Percentiles rank a stretch among this genome's conserved stretches.
Conservation (phyloP, 92 coral and sea anemone genomes). For the Heteractis magnifica region DNA sequence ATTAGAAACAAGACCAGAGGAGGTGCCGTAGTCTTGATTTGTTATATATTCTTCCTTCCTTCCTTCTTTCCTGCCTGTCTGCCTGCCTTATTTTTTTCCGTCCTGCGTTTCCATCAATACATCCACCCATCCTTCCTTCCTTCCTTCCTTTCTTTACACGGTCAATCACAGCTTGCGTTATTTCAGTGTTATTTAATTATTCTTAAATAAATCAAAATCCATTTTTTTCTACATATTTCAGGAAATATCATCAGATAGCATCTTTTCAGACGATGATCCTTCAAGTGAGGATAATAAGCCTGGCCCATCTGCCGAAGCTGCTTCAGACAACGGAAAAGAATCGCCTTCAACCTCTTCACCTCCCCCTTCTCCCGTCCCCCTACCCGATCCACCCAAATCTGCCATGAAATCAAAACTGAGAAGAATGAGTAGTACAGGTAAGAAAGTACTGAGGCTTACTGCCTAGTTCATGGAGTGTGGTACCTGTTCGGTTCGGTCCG, state of each 20-base stretch:
- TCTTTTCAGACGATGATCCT: conserved; percentile 34
- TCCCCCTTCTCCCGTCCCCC: conserved; percentile 7
- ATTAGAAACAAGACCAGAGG: conserved; percentile 9
- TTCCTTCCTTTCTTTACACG: neutral
- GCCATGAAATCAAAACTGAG: conserved; percentile 52
- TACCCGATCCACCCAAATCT: conserved; percentile 54
- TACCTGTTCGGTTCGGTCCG: neutral
- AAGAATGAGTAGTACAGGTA: conserved; percentile 39
- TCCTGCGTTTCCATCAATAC: neutral
- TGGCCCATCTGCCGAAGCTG: conserved; percentile 3
- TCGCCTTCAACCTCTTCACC: neutral
- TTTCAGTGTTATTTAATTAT: neutral
- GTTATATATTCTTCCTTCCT: neutral
- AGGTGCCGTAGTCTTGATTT: neutral
- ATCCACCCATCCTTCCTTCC: neutral
- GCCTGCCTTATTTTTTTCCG: neutral
- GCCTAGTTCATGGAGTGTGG: neutral
- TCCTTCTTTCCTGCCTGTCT: neutral
- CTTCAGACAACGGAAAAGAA: conserved; percentile 29
- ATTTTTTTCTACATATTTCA: neutral
- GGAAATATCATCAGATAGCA: conserved; percentile 26
- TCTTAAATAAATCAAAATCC: neutral
- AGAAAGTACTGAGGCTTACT: neutral
- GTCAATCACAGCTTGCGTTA: neutral
- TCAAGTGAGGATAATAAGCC: conserved; percentile 16